phyloP scores from a whole-genome alignment of 1,140 invertebrate genomes.

The Drosophila subobscura region DNA sequence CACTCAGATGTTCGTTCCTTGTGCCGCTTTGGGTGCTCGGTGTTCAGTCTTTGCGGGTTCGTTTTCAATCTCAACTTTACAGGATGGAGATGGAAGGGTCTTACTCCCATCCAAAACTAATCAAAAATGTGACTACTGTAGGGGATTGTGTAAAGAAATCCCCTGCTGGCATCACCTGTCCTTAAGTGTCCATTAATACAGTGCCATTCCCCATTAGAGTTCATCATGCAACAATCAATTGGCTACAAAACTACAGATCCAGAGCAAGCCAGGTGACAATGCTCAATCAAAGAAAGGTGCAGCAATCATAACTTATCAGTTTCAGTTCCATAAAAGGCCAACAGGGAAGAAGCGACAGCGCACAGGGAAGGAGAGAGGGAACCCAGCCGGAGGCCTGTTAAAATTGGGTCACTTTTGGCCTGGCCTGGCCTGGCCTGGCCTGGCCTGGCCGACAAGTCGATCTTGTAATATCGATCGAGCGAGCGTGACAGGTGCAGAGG shows the following conservation, averaged over 20 bases:
- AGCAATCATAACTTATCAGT: conserved; percentile 73
- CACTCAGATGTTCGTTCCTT: not conserved
- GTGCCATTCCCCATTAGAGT: conserved; percentile 26
- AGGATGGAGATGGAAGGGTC: not conserved
- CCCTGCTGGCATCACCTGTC: conserved; percentile 54
- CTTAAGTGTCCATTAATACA: conserved; percentile 4
- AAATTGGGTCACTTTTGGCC: conserved; percentile 76
- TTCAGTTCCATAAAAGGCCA: conserved; percentile 27
- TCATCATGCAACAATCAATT: conserved; percentile 47
- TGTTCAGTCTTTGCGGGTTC: conserved; percentile 2
- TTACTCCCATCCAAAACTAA: conserved; percentile 9
- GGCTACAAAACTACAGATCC: conserved; percentile 20
- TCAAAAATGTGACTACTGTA: conserved; percentile 38
- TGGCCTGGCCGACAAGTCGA: conserved; percentile 38
- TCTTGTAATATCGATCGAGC: conserved; percentile 74
- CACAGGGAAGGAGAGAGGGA: conserved; percentile 2
- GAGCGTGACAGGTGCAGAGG: conserved; percentile 73
- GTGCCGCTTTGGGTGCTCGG: too few relatives aligned
- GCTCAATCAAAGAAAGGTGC: conserved; percentile 49
- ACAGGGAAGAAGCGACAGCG: conserved; percentile 3
- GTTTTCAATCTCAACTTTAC: conserved; percentile 14
- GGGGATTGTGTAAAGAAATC: conserved; percentile 3
- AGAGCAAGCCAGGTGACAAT: conserved; percentile 64
- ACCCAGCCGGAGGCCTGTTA: conserved; percentile 27
- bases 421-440: conserved; percentile 42